Evolutionary conservation across 92 coral and sea anemone genomes (phyloP).

Genomic region (Actinostola sp.): DNA sequence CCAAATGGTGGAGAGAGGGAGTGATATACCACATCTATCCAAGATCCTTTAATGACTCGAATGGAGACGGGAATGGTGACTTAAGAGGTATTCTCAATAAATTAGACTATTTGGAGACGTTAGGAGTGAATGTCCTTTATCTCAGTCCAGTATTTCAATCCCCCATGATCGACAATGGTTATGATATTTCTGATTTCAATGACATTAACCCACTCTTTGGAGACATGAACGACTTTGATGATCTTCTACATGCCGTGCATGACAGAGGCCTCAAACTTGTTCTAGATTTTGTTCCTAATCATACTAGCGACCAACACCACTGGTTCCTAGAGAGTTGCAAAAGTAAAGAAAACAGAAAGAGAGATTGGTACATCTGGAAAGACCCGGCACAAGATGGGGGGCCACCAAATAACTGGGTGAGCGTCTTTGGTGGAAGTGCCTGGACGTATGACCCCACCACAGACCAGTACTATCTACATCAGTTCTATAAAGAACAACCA

Average conservation of each 20-base stretch:
- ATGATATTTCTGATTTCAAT: constrained; percentile 76
- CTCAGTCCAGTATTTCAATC: constrained; percentile 83
- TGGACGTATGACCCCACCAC: constrained; percentile 74
- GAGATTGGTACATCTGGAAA: constrained; percentile 90
- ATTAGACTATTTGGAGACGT: constrained; percentile 72
- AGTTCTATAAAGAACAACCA: constrained; percentile 78
- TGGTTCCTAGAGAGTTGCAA: constrained; percentile 81
- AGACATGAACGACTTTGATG: constrained; percentile 73
- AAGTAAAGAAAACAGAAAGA: constrained; percentile 38
- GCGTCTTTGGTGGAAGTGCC: constrained; percentile 79
- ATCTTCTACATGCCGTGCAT: constrained; percentile 67
- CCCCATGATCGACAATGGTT: constrained; percentile 88
- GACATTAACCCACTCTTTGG: constrained; percentile 79
- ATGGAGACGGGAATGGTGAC: constrained; percentile 91
- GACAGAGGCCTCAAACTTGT: constrained; percentile 72
- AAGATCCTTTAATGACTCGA: constrained; percentile 83
- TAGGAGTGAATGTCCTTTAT: constrained; percentile 86
- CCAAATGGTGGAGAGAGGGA: constrained; percentile 81
- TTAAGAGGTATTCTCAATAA: constrained; percentile 72
- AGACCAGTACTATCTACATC: constrained; percentile 77
- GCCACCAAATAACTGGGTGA: constrained; percentile 87
- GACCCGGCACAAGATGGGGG: constrained; percentile 71
- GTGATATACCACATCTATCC: constrained; percentile 91
- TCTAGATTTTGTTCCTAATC: constrained; percentile 89
- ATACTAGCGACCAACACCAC: constrained; percentile 76